Evolutionary conservation across 2,888 invertebrate genomes (phyloP).

Genomic region (Oithona nana): DNA sequence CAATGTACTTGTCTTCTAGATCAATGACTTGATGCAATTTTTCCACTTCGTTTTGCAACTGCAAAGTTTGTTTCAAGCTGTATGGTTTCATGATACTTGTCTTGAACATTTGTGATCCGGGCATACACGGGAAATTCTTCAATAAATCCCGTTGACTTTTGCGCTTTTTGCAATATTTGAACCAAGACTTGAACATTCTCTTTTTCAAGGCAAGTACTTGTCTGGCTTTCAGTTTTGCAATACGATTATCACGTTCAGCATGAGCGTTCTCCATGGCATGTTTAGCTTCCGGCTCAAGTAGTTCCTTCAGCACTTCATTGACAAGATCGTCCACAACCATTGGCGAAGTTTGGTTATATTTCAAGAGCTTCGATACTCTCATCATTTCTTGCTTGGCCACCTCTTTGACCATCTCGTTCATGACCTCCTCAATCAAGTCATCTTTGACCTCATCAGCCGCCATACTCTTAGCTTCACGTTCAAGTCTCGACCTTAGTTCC

Average conservation of each 20-base stretch:
- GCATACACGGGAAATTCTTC: slow-evolving; percentile 6
- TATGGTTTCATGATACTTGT: not conserved
- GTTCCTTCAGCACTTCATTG: not conserved
- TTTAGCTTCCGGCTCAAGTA: not conserved
- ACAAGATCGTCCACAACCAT: not conserved
- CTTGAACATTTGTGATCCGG: not conserved
- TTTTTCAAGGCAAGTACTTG: not conserved
- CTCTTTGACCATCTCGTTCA: not conserved
- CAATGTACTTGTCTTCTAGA: slow-evolving; percentile 5
- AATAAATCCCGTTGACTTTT: not conserved
- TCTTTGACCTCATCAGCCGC: not conserved
- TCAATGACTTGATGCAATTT: not conserved
- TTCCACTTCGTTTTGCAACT: not conserved
- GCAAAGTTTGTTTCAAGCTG: not conserved
- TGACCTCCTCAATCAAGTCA: slow-evolving; percentile 1
- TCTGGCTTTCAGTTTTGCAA: not conserved
- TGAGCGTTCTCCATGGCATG: not conserved
- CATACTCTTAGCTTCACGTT: not conserved
- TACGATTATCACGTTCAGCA: not conserved
- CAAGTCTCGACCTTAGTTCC: not conserved
- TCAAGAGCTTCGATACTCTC: not conserved
- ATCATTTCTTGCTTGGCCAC: slow-evolving; percentile 1
- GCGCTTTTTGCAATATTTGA: not conserved
- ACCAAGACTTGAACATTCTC: not conserved
- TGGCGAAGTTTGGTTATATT: not conserved